Evolutionary conservation across 2,113 vertebrate genomes (phyloP).

Genomic region (Entomyzon cyanotis): DNA sequence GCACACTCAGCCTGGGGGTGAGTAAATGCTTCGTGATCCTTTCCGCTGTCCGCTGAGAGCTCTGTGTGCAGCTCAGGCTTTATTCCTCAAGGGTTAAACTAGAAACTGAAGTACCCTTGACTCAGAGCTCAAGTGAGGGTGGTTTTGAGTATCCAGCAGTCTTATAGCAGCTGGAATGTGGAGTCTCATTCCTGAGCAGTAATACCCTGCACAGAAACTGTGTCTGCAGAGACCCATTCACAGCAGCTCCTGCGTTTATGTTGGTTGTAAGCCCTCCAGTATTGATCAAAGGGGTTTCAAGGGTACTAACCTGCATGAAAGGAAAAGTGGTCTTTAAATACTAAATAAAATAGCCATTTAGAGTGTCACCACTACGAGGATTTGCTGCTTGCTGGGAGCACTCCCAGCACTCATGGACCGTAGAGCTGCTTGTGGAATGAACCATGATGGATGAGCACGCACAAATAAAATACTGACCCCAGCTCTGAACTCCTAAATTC

Average conservation of each 20-base stretch:
- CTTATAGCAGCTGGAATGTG: background rate
- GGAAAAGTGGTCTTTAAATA: background rate
- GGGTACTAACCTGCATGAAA: background rate
- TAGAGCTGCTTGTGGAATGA: background rate
- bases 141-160: background rate
- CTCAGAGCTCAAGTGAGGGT: slow-evolving; percentile 13
- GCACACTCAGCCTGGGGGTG: background rate
- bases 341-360: background rate
- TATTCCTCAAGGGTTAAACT: slow-evolving; percentile 46
- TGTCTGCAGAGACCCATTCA: background rate
- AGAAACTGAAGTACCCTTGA: slow-evolving; percentile 25
- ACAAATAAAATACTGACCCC: background rate
- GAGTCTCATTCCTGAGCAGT: background rate
- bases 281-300: background rate
- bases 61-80: background rate
- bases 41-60: background rate
- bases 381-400: background rate
- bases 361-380: background rate
- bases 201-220: background rate
- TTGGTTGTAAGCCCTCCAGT: fast-evolving
- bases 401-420: background rate
- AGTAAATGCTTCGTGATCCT: background rate
- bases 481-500: background rate
- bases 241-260: background rate
- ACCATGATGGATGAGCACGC: fast-evolving